Evolutionary conservation across 2,888 invertebrate genomes (phyloP).

Genomic region (Metopia argyrocephala): DNA sequence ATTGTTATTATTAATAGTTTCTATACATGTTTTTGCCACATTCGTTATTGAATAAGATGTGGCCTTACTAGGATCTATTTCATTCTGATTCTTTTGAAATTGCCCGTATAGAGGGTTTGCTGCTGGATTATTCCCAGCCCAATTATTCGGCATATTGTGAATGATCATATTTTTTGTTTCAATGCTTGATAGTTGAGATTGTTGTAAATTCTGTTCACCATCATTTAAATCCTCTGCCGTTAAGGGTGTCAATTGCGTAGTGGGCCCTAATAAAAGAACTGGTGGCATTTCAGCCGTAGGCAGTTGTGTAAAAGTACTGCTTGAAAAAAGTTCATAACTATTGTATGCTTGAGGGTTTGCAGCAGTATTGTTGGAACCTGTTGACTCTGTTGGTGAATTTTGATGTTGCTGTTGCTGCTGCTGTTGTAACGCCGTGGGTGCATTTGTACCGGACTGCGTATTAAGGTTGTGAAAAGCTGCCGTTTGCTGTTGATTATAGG

Average conservation of each 20-base stretch:
- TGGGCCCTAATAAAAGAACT: conserved; percentile 47
- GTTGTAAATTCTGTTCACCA: conserved; percentile 7
- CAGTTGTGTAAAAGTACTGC: conserved; percentile 71
- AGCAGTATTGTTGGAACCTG: conserved; percentile 18
- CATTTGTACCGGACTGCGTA: conserved; percentile 23
- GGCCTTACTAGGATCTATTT: conserved; percentile 5
- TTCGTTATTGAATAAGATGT: not conserved
- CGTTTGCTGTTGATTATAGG: conserved; percentile 32
- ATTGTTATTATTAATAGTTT: not conserved
- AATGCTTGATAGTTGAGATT: conserved; percentile 20
- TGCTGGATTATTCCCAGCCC: conserved; percentile 63
- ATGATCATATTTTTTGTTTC: conserved; percentile 32
- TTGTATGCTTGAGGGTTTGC: conserved; percentile 68
- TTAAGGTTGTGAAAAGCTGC: conserved; percentile 44
- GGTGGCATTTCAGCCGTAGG: conserved; percentile 70
- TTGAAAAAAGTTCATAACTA: conserved; percentile 77
- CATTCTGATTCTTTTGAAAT: conserved; percentile 32
- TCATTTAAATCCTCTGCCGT: conserved; percentile 43
- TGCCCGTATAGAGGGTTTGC: conserved; percentile 42
- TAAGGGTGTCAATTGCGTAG: conserved; percentile 29
- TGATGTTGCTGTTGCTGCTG: conserved; percentile 62
- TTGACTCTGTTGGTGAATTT: conserved; percentile 63
- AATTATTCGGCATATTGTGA: conserved; percentile 69
- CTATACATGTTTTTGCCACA: not conserved
- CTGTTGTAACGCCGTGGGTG: conserved; percentile 34